Percentiles rank a stretch among this genome's conserved stretches.
Conservation (phyloP, 2,113 vertebrate genomes). For the Australoheros scitulus region DNA sequence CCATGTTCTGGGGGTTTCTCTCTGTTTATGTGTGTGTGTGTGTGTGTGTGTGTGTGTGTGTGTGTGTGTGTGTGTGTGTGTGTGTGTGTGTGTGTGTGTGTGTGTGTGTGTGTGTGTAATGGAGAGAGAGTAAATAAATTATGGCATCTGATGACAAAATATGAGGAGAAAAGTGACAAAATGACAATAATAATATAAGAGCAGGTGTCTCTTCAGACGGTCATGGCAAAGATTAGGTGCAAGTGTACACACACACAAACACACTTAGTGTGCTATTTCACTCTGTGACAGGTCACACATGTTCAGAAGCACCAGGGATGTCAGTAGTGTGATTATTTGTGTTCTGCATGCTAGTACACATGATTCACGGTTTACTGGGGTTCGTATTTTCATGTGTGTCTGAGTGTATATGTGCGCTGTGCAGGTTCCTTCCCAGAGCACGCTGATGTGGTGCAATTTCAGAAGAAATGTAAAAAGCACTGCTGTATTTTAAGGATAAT, state of each 20-base stretch:
- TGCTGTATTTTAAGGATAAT: background rate
- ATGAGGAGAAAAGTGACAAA: slow-evolving; percentile 10
- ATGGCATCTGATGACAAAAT: background rate
- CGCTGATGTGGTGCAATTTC: background rate
- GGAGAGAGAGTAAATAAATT: background rate
- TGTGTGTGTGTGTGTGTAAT: background rate
- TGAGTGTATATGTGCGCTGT: background rate
- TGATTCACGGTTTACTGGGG: background rate
- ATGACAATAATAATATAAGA: slow-evolving; percentile 7
- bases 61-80: background rate
- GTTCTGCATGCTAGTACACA: background rate
- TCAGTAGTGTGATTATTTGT: slow-evolving; percentile 5
- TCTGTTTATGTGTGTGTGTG: background rate
- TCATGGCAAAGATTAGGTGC: slow-evolving; percentile 19
- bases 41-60: background rate
- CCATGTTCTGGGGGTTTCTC: slow-evolving; percentile 28
- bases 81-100: background rate
- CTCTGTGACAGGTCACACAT: background rate
- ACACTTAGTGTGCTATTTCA: background rate
- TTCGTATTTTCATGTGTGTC: background rate
- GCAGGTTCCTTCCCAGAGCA: background rate
- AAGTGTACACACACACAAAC: background rate
- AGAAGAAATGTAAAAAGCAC: background rate
- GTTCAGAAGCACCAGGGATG: background rate
- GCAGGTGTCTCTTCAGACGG: slow-evolving; percentile 54